phyloP scores from a whole-genome alignment of 2,113 vertebrate genomes.

The Myocastor coypus region DNA sequence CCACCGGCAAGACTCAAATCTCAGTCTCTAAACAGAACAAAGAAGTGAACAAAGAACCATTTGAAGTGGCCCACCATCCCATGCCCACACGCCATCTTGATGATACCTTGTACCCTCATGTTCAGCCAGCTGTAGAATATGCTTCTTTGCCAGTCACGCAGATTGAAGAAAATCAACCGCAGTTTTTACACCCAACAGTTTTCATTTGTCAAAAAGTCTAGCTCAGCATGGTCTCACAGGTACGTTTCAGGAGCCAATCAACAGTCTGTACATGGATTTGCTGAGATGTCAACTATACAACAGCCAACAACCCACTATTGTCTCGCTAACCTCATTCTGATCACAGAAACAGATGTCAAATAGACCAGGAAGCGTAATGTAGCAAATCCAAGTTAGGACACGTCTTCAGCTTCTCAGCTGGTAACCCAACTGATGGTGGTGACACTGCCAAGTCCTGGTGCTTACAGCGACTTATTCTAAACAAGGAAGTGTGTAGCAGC shows the following conservation, averaged over 20 bases:
- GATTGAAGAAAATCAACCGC: background rate
- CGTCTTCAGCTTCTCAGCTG: background rate
- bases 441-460: background rate
- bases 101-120: background rate
- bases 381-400: background rate
- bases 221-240: background rate
- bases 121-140: background rate
- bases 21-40: background rate
- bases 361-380: background rate
- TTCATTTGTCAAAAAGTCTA: background rate
- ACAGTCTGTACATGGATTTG: background rate
- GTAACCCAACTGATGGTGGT: background rate
- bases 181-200: constrained; percentile 16
- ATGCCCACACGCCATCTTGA: background rate
- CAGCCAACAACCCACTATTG: background rate
- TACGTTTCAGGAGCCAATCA: background rate
- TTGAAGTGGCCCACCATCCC: background rate
- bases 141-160: background rate
- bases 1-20: background rate
- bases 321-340: constrained; percentile 28
- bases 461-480: constrained; percentile 1
- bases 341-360: constrained; percentile 54
- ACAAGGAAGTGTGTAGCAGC: background rate
- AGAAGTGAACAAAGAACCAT: background rate
- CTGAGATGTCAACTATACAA: constrained; percentile 8